Evolutionary conservation across 1,140 invertebrate species (phyloP), one percentile per base, ranked within the genome.

Genomic region (Pseudomyrmex pallidus): DNA sequence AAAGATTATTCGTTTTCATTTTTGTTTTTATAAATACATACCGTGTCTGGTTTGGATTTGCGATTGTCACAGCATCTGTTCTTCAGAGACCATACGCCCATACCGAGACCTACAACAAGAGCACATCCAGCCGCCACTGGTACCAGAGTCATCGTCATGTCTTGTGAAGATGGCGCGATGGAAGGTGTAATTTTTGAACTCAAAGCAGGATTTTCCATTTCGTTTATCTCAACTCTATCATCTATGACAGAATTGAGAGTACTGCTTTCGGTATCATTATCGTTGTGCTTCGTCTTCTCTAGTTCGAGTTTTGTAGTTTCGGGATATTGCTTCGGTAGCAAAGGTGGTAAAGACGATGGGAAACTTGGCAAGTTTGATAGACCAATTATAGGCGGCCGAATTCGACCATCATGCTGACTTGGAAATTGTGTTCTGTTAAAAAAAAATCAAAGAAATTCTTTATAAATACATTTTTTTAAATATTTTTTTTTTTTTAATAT

Each of bases 81-180:
- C 7, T 95, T 95, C 78, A 96, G 95, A 1, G 96, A 93, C 82
- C 95, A 94, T 1, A 93, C 94, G 1, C 95, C 92, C 15, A 95
- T 91, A 0, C 94, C 95, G 15, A 95, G 92, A 2, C 94, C 94
- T 4, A 96, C 87, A 52, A 96, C 92, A 8, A 97, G 92, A 0
- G 92, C 94, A 74, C 93, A 95, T 22, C 96, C 93, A 2, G 95
- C 95, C 8, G 95, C 91, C 22, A 96, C 92, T 0, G 96, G 96
- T 20, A 96, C 94, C 13, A 96, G 89, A 4, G 95, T 95, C 84
- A 95, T 93, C 0, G 94, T 91, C 5, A 96, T 85, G 77, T 95
- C 95, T 17, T 93, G 90, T 1, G 92, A 91, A 10, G 91, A 87
- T 9, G 90, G 87, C 15, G 80, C 84, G 82, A 93, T 25, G 87